Conservation (phyloP, 2,888 invertebrate species). For the Dolomedes plantarius region DNA sequence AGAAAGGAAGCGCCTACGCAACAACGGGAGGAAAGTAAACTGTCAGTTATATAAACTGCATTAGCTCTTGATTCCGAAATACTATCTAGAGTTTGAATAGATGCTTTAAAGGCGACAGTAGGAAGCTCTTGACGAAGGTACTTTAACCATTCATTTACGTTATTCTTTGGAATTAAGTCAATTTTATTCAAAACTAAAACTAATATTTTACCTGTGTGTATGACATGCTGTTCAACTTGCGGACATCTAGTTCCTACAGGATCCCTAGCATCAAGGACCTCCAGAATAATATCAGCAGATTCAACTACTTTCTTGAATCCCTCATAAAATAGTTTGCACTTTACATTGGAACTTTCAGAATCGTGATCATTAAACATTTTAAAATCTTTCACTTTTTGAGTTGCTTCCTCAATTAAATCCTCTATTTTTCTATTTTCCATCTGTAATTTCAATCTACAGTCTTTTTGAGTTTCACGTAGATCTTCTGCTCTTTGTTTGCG, state of each 20-base stretch:
- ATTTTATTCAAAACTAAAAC: slow-evolving; percentile 98
- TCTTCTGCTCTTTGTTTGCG: slow-evolving; percentile 73
- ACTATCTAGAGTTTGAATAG: slow-evolving; percentile 88
- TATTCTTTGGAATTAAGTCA: slow-evolving; percentile 91
- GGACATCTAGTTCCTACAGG: slow-evolving; percentile 88
- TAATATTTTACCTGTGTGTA: slow-evolving; percentile 87
- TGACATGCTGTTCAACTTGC: slow-evolving; percentile 92
- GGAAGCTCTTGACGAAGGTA: slow-evolving; percentile 90
- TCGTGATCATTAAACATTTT: slow-evolving; percentile 63
- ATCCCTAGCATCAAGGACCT: slow-evolving; percentile 96
- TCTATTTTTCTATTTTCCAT: slow-evolving; percentile 74
- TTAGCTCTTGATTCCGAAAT: slow-evolving; percentile 77
- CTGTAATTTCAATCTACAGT: slow-evolving; percentile 77
- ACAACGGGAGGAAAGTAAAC: slow-evolving; percentile 80
- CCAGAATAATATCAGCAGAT: slow-evolving; percentile 93
- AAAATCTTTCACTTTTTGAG: slow-evolving; percentile 77
- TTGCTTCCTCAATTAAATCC: slow-evolving; percentile 74
- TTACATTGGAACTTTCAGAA: slow-evolving; percentile 72
- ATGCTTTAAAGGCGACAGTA: slow-evolving; percentile 87
- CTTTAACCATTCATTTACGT: slow-evolving; percentile 92
- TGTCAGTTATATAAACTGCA: slow-evolving; percentile 74
- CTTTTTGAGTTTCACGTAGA: slow-evolving; percentile 79
- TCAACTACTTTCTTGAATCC: slow-evolving; percentile 83
- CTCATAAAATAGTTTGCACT: slow-evolving; percentile 71
- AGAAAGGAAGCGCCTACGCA: slow-evolving; percentile 95